Conservation (phyloP, 2,113 vertebrate species). For the Orthonyx spaldingii region DNA sequence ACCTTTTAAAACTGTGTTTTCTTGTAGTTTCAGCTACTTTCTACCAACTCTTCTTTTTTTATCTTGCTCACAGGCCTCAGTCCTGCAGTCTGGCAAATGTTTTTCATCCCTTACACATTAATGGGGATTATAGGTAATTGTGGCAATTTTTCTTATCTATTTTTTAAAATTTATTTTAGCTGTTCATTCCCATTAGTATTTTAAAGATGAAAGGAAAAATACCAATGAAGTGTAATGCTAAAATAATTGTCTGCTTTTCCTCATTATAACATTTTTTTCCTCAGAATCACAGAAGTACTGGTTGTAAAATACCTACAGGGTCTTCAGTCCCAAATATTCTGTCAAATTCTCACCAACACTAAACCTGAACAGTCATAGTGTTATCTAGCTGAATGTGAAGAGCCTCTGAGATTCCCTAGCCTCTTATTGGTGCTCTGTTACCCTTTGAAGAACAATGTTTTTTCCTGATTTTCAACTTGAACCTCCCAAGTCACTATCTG, state of each 20-base stretch:
- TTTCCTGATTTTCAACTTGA: not conserved
- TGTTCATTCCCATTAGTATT: not conserved
- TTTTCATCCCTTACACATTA: not conserved
- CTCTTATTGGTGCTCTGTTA: not conserved
- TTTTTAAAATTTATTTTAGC: not conserved
- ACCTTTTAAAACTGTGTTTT: slow-evolving; percentile 3
- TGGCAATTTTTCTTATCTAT: not conserved
- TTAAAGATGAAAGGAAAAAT: not conserved
- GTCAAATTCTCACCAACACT: not conserved
- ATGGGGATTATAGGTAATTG: not conserved
- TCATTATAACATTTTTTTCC: not conserved
- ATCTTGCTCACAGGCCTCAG: not conserved
- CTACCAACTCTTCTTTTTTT: not conserved
- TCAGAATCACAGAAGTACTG: not conserved
- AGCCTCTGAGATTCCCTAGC: not conserved
- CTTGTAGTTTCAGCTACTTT: not conserved
- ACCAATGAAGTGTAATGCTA: not conserved
- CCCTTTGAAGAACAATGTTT: not conserved
- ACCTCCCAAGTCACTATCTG: not conserved
- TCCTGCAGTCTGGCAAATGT: not conserved
- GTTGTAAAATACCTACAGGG: not conserved
- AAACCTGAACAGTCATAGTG: not conserved
- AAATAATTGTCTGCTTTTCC: not conserved
- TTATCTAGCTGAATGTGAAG: not conserved
- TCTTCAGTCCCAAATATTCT: not conserved